phyloP scores from a whole-genome alignment of 1,140 invertebrate genomes.

The Episyrphus balteatus region DNA sequence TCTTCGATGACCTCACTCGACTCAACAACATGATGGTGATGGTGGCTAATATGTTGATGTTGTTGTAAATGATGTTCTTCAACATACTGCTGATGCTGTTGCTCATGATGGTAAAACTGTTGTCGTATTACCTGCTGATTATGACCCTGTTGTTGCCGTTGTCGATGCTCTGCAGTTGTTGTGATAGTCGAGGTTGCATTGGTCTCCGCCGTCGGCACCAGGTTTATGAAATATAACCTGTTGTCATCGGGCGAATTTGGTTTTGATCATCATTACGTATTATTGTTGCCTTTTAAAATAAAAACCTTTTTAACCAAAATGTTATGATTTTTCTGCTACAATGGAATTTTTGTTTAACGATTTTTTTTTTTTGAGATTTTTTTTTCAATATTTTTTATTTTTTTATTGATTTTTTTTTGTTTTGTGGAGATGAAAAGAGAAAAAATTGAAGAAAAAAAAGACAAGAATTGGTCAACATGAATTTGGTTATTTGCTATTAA shows the following conservation, averaged over 20 bases:
- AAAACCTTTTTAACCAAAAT: conserved; percentile 39
- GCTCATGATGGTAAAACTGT: conserved; percentile 19
- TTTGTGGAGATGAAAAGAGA: conserved; percentile 19
- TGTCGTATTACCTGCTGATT: conserved; percentile 6
- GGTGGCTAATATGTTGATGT: conserved; percentile 2
- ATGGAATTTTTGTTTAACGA: not conserved
- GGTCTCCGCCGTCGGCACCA: conserved; percentile 10
- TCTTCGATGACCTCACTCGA: not conserved
- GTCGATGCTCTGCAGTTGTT: conserved; percentile 16
- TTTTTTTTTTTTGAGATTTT: conserved; percentile 8
- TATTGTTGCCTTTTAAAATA: conserved; percentile 37
- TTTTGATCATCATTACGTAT: conserved; percentile 38
- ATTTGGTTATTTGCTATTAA: not conserved
- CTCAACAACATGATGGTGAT: no score
- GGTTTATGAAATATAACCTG: no score
- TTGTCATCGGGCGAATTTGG: no score
- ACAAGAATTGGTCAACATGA: conserved; percentile 17
- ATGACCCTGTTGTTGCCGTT: conserved; percentile 10
- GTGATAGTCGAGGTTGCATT: conserved; percentile 8
- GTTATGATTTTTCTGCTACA: conserved; percentile 36
- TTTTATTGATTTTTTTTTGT: conserved; percentile 7
- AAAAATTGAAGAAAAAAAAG: conserved; percentile 21
- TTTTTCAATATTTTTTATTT: conserved; percentile 10
- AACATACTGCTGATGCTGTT: conserved; percentile 19
- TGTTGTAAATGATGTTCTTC: conserved; percentile 11